A percentile compares a stretch with the other conserved stretches of the same genome.
Conservation (phyloP, 2,797 vertebrate genomes). For the Myiothlypis coronata region DNA sequence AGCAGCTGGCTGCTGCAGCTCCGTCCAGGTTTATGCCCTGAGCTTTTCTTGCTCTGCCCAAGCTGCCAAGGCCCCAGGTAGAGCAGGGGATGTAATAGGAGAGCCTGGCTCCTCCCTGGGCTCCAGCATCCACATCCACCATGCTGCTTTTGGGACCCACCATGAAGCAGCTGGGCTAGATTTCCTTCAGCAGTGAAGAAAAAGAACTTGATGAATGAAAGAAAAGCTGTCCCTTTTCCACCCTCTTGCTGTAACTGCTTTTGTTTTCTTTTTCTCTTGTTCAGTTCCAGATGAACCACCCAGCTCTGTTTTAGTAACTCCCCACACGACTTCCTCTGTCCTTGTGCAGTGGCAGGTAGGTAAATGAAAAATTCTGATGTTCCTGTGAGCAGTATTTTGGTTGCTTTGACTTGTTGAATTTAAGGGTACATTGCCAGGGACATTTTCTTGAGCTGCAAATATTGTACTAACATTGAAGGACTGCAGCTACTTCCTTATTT, state of each 20-base stretch:
- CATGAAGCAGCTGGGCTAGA: fast-evolving
- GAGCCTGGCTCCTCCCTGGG: not conserved
- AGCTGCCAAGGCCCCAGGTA: not conserved
- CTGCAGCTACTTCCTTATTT: not conserved
- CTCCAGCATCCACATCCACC: not conserved
- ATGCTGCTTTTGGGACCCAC: not conserved
- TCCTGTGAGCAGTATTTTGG: not conserved
- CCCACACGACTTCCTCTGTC: slow-evolving; percentile 91
- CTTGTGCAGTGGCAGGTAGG: slow-evolving; percentile 95
- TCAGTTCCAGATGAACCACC: slow-evolving; percentile 91
- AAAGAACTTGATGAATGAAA: not conserved
- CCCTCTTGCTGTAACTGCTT: not conserved
- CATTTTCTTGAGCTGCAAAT: not conserved
- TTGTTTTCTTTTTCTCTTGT: slow-evolving; percentile 17
- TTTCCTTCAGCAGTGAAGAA: not conserved
- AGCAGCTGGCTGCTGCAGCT: not conserved
- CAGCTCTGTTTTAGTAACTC: slow-evolving; percentile 84
- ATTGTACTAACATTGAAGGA: not conserved
- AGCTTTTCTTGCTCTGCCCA: not conserved
- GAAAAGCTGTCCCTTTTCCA: not conserved
- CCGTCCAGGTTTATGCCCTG: not conserved
- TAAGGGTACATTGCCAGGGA: not conserved
- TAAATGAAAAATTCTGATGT: not conserved
- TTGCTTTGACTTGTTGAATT: not conserved
- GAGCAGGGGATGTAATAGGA: not conserved